Conservation (phyloP, 1,140 invertebrate genomes). For the Drosophila sechellia region DNA sequence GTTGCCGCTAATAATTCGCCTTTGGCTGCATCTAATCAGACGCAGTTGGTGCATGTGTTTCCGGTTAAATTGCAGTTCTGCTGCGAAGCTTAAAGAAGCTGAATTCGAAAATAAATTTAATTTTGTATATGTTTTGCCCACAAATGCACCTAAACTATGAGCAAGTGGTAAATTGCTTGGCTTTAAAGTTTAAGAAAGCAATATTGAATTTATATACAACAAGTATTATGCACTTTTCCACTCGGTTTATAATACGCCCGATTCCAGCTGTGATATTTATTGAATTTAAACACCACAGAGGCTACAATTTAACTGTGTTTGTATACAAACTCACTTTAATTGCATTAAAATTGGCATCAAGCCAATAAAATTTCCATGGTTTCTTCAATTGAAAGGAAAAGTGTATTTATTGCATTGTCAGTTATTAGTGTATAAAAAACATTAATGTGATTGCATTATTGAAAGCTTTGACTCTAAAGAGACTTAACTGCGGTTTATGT, state of each 20-base stretch:
- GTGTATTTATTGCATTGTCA: not conserved
- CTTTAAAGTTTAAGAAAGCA: not conserved
- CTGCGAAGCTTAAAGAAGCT: conserved; percentile 48
- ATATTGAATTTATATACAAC: not conserved
- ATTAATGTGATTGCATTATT: conserved; percentile 28
- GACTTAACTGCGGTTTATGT: conserved; percentile 21
- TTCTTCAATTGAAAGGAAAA: conserved; percentile 15
- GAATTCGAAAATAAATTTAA: not conserved
- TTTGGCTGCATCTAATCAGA: conserved; percentile 61
- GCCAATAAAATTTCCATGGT: conserved; percentile 7
- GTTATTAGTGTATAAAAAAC: conserved; percentile 22
- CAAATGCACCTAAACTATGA: too few relatives aligned
- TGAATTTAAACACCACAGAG: not conserved
- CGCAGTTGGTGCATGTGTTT: conserved; percentile 63
- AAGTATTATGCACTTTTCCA: not conserved
- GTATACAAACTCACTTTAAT: conserved; percentile 8
- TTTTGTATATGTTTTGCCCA: not conserved
- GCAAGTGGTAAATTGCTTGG: not conserved
- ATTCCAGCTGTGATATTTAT: conserved; percentile 1
- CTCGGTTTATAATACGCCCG: not conserved
- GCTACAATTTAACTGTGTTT: not conserved
- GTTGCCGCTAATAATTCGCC: conserved; percentile 69
- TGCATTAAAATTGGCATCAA: conserved; percentile 1
- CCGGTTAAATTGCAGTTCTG: conserved; percentile 53
- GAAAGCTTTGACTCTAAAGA: conserved; percentile 18